A percentile compares a stretch with the other conserved stretches of the same genome.
Evolutionary conservation across 2,113 vertebrate genomes (phyloP).

Genomic region (Oreochromis spilurus): DNA sequence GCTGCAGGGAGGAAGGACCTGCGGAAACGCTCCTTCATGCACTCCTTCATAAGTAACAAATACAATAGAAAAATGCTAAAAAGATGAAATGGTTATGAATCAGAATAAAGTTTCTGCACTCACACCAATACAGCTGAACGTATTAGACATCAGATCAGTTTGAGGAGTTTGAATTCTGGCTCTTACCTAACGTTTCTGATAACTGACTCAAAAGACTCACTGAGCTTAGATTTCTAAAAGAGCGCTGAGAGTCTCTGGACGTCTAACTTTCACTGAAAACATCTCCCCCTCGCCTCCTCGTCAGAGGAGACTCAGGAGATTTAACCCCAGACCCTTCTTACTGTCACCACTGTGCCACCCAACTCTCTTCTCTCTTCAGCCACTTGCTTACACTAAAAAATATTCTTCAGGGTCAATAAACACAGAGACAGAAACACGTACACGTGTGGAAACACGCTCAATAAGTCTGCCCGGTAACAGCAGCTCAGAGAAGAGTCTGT

Average conservation of each 20-base stretch:
- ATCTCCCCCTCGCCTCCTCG: neutral
- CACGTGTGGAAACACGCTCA: neutral
- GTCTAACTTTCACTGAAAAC: neutral
- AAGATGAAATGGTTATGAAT: neutral
- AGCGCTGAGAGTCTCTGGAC: neutral
- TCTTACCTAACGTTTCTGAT: neutral
- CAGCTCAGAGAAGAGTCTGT: neutral
- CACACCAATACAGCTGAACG: neutral
- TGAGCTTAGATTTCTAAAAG: neutral
- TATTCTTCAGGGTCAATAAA: neutral
- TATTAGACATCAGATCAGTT: neutral
- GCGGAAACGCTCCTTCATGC: too few species aligned
- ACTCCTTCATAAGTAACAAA: neutral
- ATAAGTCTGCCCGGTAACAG: neutral
- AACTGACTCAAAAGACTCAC: neutral
- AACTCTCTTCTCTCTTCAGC: neutral
- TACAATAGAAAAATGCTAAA: neutral
- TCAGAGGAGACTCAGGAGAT: neutral
- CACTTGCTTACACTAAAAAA: neutral
- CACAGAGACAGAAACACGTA: neutral
- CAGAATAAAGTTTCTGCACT: neutral
- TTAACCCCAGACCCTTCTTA: neutral
- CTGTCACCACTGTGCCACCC: neutral
- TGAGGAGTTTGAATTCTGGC: neutral
- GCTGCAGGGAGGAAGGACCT: too few species aligned